Percentiles rank a stretch among this genome's conserved stretches.
phyloP scores from a whole-genome alignment of 2,113 vertebrate genomes.

The Plotosus lineatus region DNA sequence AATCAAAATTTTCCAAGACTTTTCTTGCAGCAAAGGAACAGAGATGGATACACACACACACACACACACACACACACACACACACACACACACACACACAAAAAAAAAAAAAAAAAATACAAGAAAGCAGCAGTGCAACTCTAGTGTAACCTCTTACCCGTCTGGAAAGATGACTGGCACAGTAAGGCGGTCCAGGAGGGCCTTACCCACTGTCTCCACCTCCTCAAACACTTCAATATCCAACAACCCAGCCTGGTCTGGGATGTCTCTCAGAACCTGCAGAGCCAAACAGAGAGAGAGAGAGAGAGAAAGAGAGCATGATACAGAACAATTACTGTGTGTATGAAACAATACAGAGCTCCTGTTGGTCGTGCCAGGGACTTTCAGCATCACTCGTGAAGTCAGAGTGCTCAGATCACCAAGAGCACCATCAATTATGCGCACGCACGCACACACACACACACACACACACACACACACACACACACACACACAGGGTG shows the following conservation, averaged over 20 bases:
- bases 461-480: conserved; percentile 15
- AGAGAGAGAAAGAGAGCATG: conserved; percentile 42
- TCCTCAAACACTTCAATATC: conserved; percentile 87
- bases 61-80: too few species aligned
- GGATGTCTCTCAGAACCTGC: conserved; percentile 86
- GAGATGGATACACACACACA: too few species aligned
- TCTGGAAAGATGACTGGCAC: conserved; percentile 94
- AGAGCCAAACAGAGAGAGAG: not conserved
- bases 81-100: too few species aligned
- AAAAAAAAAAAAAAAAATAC: too few species aligned
- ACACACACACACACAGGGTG: not conserved
- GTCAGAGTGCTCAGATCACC: conserved; percentile 8
- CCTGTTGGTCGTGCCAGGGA: conserved; percentile 18
- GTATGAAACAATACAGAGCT: conserved; percentile 24
- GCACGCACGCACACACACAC: not conserved
- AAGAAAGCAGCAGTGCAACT: not conserved
- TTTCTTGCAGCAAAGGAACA: too few species aligned
- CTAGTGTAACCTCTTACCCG: conserved; percentile 76
- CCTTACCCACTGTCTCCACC: conserved; percentile 88
- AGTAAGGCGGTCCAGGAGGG: conserved; percentile 90
- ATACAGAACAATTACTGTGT: not conserved
- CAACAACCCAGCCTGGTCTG: conserved; percentile 76
- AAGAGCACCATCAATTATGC: conserved; percentile 8
- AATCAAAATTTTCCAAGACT: too few species aligned
- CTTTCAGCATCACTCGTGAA: conserved; percentile 25